Evolutionary conservation across 2,888 invertebrate species (phyloP), one percentile per base, ranked within the genome.

Genomic region (Coelopa pilipes): DNA sequence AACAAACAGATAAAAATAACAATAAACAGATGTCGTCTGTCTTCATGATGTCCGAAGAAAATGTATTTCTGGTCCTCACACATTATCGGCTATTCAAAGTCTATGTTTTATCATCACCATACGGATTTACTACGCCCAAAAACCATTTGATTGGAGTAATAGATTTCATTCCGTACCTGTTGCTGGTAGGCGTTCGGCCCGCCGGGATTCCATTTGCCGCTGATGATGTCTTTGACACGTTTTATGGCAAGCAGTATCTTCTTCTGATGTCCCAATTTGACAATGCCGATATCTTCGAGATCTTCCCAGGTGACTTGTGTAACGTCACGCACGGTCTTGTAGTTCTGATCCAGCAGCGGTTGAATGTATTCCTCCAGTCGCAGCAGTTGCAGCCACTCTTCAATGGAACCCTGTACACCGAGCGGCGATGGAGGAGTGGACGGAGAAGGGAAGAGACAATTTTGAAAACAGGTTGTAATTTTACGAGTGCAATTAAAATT

Each of bases 221-320:
- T 94, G 81, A 94, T 92, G 75, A 96, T 95, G 86, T 97, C 96
- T 88, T 98, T 97, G 71, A 99, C 93, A 87, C 98, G 92, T 88
- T 98, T 98, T 81, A 99, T 97, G 76, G 99, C 99, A 84, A 99
- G 90, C 85, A 97, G 92, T 80, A 99, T 94, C 90, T 98, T 97
- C 91, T 99, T 99, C 89, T 99, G 98, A 87, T 99, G 99, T 50
- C 99, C 99, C 84, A 96, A 89, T 83, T 95, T 93, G 34, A 96
- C 94, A 83, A 96, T 95, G 74, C 96, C 96, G 87, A 99, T 97
- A 85, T 99, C 99, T 89, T 99, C 99, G 85, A 99, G 91, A 89
- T 99, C 99, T 89, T 99, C 99, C 98, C 98, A 99, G 75, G 96
- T 96, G 72, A 99, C 92, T 85, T 97, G 96, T 49, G 96, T 95